These are phyloP conservation scores for Armadillidium nasatum DNA, from an alignment of 1,140 invertebrate species.

Conservation along the genomic window DNA sequence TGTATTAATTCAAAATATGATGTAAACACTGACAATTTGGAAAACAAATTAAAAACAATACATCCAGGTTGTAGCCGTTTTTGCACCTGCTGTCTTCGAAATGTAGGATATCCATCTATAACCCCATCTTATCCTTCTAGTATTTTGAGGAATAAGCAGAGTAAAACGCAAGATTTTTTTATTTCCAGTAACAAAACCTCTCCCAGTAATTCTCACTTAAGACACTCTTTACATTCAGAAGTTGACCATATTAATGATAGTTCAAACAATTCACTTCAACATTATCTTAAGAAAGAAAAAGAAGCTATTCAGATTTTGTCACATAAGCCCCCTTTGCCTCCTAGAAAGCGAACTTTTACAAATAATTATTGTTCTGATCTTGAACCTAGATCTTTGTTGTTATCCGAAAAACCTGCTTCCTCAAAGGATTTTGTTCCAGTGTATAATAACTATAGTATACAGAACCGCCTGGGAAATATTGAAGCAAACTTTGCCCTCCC, in stretches of 20 bases:
- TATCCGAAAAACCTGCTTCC: neutral
- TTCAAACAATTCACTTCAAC: neutral
- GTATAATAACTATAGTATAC: slow-evolving; percentile 1
- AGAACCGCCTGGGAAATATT: slow-evolving; percentile 25
- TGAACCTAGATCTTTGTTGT: neutral
- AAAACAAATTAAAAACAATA: too few relatives aligned
- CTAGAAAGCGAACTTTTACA: slow-evolving; percentile 37
- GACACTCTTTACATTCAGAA: neutral
- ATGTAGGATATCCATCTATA: too few relatives aligned
- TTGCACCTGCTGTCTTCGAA: too few relatives aligned
- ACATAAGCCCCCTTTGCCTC: slow-evolving; percentile 40
- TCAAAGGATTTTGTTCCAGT: slow-evolving; percentile 19
- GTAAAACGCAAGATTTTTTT: too few relatives aligned
- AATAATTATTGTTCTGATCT: slow-evolving; percentile 33
- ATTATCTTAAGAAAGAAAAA: neutral
- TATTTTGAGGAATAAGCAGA: too few relatives aligned
- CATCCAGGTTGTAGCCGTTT: too few relatives aligned
- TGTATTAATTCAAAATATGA: too few relatives aligned
- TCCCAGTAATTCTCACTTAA: neutral
- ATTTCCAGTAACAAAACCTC: neutral
- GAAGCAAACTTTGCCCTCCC: slow-evolving; percentile 36
- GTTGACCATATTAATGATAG: neutral
- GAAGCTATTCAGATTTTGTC: slow-evolving; percentile 38
- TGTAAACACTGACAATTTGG: too few relatives aligned
- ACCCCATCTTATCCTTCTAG: too few relatives aligned